phyloP scores from a whole-genome alignment of 2,888 invertebrate species.

The Cerastis leucographa region DNA sequence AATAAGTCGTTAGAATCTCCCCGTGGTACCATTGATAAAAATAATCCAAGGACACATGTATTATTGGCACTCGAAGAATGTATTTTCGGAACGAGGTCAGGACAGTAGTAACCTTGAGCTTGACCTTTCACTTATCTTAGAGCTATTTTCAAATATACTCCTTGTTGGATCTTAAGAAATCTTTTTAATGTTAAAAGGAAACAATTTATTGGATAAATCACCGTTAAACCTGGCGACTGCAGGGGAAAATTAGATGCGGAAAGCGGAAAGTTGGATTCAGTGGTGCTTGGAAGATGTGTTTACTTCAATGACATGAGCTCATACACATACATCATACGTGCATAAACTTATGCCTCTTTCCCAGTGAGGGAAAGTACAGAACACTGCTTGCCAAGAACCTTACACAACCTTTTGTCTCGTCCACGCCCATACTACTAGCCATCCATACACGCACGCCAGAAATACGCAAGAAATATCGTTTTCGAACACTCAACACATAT shows the following conservation, averaged over 20 bases:
- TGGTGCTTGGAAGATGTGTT: not conserved
- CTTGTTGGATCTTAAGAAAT: not conserved
- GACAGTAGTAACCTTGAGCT: not conserved
- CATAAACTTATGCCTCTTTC: not conserved
- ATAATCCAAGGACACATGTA: not conserved
- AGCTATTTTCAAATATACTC: not conserved
- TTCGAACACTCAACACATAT: not conserved
- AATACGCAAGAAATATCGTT: not conserved
- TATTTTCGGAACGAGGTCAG: not conserved
- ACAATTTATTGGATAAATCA: not conserved
- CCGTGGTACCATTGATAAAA: not conserved
- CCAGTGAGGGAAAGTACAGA: not conserved
- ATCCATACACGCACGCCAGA: too few relatives aligned
- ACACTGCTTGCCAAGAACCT: not conserved
- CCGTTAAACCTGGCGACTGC: not conserved
- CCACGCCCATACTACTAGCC: not conserved
- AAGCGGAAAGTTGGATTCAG: not conserved
- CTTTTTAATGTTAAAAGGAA: not conserved
- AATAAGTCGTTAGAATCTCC: not conserved
- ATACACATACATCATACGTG: not conserved
- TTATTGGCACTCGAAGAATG: not conserved
- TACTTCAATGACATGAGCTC: not conserved
- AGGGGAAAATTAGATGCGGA: not conserved
- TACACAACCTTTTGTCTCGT: not conserved
- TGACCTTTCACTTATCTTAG: not conserved